A percentile compares a stretch with the other conserved stretches of the same genome.
Evolutionary conservation across 2,113 vertebrate species (phyloP).

Genomic region (Carollia perspicillata): DNA sequence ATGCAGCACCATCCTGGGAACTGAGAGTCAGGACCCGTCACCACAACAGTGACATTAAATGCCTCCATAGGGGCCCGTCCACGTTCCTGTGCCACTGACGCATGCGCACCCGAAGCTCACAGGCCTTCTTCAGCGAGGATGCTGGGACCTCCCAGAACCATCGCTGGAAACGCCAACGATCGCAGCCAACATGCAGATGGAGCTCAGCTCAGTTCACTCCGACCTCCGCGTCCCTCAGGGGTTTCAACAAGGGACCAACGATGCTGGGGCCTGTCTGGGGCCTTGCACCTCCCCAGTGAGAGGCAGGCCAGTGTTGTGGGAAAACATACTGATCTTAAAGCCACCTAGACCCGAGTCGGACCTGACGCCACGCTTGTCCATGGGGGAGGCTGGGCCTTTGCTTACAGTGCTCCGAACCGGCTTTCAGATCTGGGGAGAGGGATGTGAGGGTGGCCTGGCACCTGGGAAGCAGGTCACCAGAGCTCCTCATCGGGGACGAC

Average conservation of each 20-base stretch:
- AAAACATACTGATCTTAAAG: accelerated
- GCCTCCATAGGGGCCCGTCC: accelerated
- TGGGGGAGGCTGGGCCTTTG: accelerated
- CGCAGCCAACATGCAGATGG: no score
- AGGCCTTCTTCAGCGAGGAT: not conserved
- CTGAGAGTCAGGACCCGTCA: not conserved
- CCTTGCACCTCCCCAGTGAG: accelerated
- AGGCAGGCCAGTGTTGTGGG: accelerated
- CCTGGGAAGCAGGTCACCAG: no score
- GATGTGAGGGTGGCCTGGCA: accelerated
- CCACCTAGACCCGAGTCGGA: no score
- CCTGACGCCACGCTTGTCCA: accelerated
- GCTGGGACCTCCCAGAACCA: not conserved
- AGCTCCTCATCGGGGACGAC: not conserved
- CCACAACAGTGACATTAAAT: accelerated
- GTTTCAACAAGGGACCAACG: accelerated
- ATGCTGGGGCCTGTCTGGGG: accelerated
- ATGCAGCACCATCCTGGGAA: accelerated
- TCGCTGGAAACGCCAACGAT: accelerated
- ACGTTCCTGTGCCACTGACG: accelerated
- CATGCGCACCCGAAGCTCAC: not conserved
- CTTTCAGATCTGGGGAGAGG: accelerated
- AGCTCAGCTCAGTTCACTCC: accelerated
- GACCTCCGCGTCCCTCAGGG: accelerated
- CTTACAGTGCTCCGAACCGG: not conserved